phyloP scores from a whole-genome alignment of 1,140 invertebrate genomes.

The Macrocentrus cingulum region DNA sequence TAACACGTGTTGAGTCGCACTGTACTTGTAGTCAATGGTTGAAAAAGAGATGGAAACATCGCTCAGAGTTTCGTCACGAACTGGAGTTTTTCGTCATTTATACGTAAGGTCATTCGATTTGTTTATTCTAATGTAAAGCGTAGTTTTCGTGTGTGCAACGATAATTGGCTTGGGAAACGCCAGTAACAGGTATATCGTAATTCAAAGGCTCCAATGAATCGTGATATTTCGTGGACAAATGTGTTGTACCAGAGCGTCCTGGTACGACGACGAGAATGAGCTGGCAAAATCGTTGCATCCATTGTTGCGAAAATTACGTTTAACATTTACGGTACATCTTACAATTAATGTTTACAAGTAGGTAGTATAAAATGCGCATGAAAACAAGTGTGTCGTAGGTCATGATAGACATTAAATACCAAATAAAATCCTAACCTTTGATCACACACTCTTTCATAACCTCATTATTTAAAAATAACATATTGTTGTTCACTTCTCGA shows the following conservation, averaged over 20 bases:
- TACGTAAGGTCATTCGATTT: slow-evolving; percentile 31
- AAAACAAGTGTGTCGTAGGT: neutral
- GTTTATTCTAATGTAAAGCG: slow-evolving; percentile 20
- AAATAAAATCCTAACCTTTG: slow-evolving; percentile 32
- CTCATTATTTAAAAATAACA: slow-evolving; percentile 41
- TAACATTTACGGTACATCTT: slow-evolving; percentile 19
- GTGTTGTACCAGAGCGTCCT: slow-evolving; percentile 36
- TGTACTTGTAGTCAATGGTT: slow-evolving; percentile 16
- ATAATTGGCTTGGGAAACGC: neutral
- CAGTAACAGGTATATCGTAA: neutral
- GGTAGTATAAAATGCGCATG: neutral
- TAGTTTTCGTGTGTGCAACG: neutral
- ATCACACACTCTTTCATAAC: slow-evolving; percentile 35
- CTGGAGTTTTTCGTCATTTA: slow-evolving; percentile 32
- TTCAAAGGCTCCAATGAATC: neutral
- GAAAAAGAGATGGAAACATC: slow-evolving; percentile 38
- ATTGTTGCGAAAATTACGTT: slow-evolving; percentile 25
- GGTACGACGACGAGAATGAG: slow-evolving; percentile 43
- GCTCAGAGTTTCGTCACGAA: slow-evolving; percentile 40
- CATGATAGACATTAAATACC: neutral
- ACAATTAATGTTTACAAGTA: neutral
- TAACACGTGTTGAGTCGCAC: slow-evolving; percentile 47
- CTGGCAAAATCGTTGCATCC: slow-evolving; percentile 43
- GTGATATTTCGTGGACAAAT: slow-evolving; percentile 30
- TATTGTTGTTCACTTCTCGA: slow-evolving; percentile 35